Conservation (phyloP, 2,797 vertebrate species). For the Coranthus polyacanthus region DNA sequence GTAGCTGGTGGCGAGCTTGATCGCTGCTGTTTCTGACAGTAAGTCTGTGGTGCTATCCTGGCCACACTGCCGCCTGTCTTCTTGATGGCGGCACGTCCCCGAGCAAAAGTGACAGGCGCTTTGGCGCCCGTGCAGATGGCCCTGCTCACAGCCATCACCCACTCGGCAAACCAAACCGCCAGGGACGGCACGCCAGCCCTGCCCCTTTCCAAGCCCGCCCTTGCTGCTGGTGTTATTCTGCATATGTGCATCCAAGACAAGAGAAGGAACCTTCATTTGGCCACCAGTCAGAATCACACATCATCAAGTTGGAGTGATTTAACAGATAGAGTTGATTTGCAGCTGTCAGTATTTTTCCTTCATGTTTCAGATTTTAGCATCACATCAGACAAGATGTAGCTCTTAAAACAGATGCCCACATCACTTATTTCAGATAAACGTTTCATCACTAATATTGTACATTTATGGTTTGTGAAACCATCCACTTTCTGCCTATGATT, state of each 20-base stretch:
- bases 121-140: conserved; percentile 90
- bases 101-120: conserved; percentile 95
- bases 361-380: conserved; percentile 52
- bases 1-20: conserved; percentile 80
- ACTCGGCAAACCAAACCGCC: conserved; percentile 86
- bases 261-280: conserved; percentile 60
- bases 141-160: conserved; percentile 91
- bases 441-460: conserved; percentile 64
- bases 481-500: conserved; percentile 79
- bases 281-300: conserved; percentile 58
- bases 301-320: conserved; percentile 55
- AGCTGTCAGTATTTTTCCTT: conserved; percentile 32
- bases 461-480: conserved; percentile 67
- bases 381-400: conserved; percentile 56
- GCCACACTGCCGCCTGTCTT: conserved; percentile 91
- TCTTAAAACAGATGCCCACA: conserved; percentile 60
- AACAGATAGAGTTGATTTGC: conserved; percentile 41
- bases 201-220: conserved; percentile 62
- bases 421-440: conserved; percentile 61
- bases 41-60: conserved; percentile 82
- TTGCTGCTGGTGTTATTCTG: conserved; percentile 62
- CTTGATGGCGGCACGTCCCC: conserved; percentile 89
- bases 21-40: conserved; percentile 81
- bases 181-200: conserved; percentile 75
- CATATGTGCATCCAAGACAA: conserved; percentile 65